Evolutionary conservation across 2,888 invertebrate genomes (phyloP).

Genomic region (Cheiracanthium punctorium): DNA sequence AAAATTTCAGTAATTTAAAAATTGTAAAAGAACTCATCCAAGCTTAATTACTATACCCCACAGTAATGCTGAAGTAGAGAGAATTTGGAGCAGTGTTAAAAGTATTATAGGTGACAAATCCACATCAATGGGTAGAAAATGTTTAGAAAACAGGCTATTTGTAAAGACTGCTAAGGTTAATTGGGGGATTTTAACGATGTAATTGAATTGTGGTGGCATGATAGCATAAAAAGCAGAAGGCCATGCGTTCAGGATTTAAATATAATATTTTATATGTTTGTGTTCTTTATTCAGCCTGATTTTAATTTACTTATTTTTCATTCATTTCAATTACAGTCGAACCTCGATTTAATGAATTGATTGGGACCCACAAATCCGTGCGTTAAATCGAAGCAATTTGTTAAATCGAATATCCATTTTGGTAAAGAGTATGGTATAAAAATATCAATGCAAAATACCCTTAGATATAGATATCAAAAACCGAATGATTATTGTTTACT

Average conservation of each 20-base stretch:
- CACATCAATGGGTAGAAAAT: background rate
- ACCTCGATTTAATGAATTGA: no score
- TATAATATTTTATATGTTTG: no score
- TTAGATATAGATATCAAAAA: no score
- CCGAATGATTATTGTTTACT: no score
- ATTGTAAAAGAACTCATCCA: background rate
- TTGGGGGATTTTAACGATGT: background rate
- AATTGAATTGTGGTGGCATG: background rate
- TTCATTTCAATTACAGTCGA: no score
- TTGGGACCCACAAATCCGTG: no score
- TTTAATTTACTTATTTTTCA: no score
- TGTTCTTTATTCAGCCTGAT: no score
- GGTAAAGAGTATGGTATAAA: no score
- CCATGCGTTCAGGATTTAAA: background rate
- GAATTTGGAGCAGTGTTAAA: background rate
- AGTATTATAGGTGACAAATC: background rate
- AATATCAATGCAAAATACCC: no score
- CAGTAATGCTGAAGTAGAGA: background rate
- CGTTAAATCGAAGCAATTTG: no score
- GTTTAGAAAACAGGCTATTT: background rate
- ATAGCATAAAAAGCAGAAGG: background rate
- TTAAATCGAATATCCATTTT: no score
- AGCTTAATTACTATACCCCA: background rate
- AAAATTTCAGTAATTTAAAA: background rate
- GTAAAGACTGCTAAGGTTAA: background rate